Evolutionary conservation across 1,140 invertebrate species (phyloP), one percentile per base, ranked within the genome.

Genomic region (Drosophila hydei): DNA sequence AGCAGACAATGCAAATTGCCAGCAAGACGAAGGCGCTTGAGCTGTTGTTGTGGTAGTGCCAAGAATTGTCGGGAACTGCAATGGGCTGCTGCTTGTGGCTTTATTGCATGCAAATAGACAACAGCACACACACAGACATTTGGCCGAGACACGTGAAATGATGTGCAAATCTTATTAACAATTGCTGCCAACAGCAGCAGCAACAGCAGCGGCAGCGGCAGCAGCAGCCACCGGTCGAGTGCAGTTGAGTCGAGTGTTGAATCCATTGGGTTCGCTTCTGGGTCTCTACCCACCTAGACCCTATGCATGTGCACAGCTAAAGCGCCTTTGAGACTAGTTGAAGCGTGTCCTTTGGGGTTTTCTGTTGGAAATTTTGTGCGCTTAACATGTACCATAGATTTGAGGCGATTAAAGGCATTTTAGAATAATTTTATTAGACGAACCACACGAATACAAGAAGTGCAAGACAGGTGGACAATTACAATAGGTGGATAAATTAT

Each of bases 121-220:
- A 30, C 51, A 61, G 69, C 23, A 38, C 42, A 73, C 50, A 50
- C 43, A 47, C 56, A 79, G 79, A 62, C 73, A 80, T 58, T 85
- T 87, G 81, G 73, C 23, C 67, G 77, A 67, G 81, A 85, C 80
- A 87, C 80, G 80, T 85, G 81, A 85, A 85, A 84, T 84, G 80
- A 84, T 85, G 80, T 84, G 80, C 80, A 84, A 84, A 84, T 84
- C 80, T 84, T 84, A 85, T 85, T 85, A 87, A 85, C 80, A 87
- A 84, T 85, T 85, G 81, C 70, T 85, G 81, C 80, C 80, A 85
- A 56, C 45, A 77, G 63, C 80, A 85, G 63, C 48, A 62, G 48
- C 40, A n/a, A n/a, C n/a, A n/a, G n/a, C n/a, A n/a, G n/a, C n/a
- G n/a, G n/a, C n/a, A n/a, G n/a, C n/a, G n/a, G n/a, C n/a, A 76